Conservation (phyloP, 2,797 vertebrate species). For the Enteromius afrohamiltoni region DNA sequence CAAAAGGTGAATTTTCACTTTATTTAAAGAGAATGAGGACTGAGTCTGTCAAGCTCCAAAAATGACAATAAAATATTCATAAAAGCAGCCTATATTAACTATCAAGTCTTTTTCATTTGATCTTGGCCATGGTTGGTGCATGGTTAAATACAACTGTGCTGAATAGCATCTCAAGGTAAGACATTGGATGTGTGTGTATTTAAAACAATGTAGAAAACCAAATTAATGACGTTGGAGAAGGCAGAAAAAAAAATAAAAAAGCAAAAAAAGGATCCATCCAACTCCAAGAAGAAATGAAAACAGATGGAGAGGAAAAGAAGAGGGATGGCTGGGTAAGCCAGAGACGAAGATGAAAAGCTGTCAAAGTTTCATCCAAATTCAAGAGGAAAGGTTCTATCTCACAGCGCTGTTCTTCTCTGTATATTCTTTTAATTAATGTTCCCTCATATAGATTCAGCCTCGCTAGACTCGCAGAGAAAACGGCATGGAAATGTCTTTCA, state of each 20-base stretch:
- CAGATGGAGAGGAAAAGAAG: constrained; percentile 44
- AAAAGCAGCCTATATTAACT: constrained; percentile 1
- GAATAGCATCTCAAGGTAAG: not conserved
- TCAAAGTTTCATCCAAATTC: constrained; percentile 47
- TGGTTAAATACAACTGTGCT: not conserved
- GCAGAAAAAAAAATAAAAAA: not conserved
- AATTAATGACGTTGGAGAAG: not conserved
- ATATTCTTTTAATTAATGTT: constrained; percentile 58
- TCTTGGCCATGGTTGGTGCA: not conserved
- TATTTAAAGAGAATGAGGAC: not conserved
- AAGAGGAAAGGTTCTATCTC: constrained; percentile 34
- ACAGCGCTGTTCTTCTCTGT: constrained; percentile 28
- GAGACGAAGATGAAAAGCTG: constrained; percentile 48
- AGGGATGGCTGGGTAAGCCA: constrained; percentile 19
- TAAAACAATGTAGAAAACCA: not conserved
- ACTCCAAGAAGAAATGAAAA: constrained; percentile 34
- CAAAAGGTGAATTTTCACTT: not conserved
- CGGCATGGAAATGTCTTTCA: not conserved
- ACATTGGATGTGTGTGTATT: not conserved
- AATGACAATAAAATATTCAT: constrained; percentile 7
- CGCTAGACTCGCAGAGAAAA: not conserved
- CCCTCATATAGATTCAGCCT: constrained; percentile 44
- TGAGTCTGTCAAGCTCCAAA: not conserved
- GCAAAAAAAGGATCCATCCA: not conserved
- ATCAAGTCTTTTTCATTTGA: not conserved